These are phyloP conservation scores for Champsocephalus gunnari DNA, from an alignment of 2,797 vertebrate genomes.

Conservation along the genomic window DNA sequence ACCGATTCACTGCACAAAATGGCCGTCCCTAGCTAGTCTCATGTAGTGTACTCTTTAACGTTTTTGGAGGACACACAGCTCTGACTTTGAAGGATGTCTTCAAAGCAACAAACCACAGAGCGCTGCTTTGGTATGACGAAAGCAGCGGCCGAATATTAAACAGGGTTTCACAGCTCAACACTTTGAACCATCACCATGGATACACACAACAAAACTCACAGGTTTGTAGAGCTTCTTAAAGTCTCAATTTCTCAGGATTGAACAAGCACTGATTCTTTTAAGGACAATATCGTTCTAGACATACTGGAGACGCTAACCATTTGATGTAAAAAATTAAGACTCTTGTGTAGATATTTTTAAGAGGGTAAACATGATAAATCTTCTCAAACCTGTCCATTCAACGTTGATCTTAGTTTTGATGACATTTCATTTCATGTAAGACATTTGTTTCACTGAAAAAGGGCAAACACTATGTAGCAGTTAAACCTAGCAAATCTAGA, in stretches of 20 bases:
- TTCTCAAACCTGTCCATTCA: neutral
- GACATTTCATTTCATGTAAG: neutral
- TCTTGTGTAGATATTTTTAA: neutral
- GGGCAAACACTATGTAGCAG: neutral
- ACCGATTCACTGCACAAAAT: conserved; percentile 40
- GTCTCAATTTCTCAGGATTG: neutral
- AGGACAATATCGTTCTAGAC: neutral
- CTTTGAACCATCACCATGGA: neutral
- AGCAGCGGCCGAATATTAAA: neutral
- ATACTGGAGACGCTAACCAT: neutral
- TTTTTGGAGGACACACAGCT: neutral
- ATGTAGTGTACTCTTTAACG: neutral
- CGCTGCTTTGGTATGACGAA: conserved; percentile 7
- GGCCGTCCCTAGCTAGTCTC: conserved; percentile 5
- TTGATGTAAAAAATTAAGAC: neutral
- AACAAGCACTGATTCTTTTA: neutral
- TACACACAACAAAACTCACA: neutral
- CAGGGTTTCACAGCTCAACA: conserved; percentile 3
- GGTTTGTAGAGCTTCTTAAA: neutral
- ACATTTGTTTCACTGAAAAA: conserved; percentile 2
- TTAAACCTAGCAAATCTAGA: neutral
- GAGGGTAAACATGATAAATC: neutral
- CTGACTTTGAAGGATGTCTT: conserved; percentile 4
- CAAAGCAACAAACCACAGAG: conserved; percentile 6
- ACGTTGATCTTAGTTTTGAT: neutral